Base-by-base conservation (phyloP, 1,140 invertebrate species). In the Eupristina koningsbergeri region DNA sequence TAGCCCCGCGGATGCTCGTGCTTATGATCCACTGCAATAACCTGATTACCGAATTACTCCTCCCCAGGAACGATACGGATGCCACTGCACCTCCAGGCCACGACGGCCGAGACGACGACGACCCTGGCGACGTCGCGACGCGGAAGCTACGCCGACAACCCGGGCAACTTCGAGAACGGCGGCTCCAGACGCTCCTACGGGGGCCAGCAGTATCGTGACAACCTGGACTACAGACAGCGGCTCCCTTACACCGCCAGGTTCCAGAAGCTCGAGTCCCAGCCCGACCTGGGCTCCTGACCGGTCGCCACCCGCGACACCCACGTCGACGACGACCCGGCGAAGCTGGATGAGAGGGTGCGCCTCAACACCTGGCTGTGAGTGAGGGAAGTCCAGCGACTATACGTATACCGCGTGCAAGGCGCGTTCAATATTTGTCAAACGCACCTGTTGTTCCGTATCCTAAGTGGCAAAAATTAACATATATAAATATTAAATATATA, bases 21-120 rank as follows among this genome's bases (percentile, higher is more conserved):
- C 29, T n/a, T 5, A 64, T 71, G 3, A 39, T 3, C 34, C 63
- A 64, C 6, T 1, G 13, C 13, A 17, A 9, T 17, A 50, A 50
- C n/a, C 34, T 34, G 19, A 74, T 34, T 29, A 74, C 8, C 41
- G 41, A 50, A 63, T 34, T 80, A 29, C 67, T 34, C 1, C 84
- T 76, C 45, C 1, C 84, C 84, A 91, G 89, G 90, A 81, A 90
- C 89, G 45, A 86, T 88, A 81, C 85, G 89, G 81, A 87, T 90
- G 85, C 89, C 89, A 50, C 82, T 91, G 81, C 89, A 90, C 81
- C 86, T 88, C 77, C 89, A 88, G 87, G 86, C 88, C 13, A 64
- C 86, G 74, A 87, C 86, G 80, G 85, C 80, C 83, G 86, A 74
- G 86, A 84, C 83, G 61, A 84, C 83, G 61, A 80, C 79, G 41